phyloP scores from a whole-genome alignment of 2,797 vertebrate species.

The Fistularia tabacaria region DNA sequence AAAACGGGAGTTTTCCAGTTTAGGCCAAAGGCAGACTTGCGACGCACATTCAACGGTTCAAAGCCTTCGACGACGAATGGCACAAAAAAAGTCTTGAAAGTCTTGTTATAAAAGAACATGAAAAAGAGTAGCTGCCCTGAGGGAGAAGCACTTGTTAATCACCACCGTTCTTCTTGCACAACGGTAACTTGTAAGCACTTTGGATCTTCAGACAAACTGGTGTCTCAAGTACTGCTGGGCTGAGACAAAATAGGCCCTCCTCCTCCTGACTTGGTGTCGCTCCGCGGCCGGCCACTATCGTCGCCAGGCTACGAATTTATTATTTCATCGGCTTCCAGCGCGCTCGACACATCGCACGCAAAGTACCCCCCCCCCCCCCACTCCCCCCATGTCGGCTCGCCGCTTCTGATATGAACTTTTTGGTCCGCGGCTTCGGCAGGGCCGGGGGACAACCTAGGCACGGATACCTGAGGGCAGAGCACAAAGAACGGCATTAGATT shows the following conservation, averaged over 20 bases:
- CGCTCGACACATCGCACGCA: constrained; percentile 23
- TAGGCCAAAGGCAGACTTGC: constrained; percentile 68
- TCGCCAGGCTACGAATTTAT: too few relatives aligned
- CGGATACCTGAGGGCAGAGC: constrained; percentile 54
- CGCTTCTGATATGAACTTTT: constrained; percentile 19
- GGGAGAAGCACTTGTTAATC: constrained; percentile 51
- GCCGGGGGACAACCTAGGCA: constrained; percentile 31
- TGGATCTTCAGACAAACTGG: constrained; percentile 63
- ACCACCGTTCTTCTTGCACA: constrained; percentile 38
- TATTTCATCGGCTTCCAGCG: constrained; percentile 59
- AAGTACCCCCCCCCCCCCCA: constrained; percentile 18
- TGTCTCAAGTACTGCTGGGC: constrained; percentile 52
- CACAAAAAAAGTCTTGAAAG: too few relatives aligned
- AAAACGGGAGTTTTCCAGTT: constrained; percentile 62
- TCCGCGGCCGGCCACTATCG: too few relatives aligned
- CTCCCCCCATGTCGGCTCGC: constrained; percentile 39
- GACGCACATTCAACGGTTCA: constrained; percentile 57
- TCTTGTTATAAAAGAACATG: constrained; percentile 9
- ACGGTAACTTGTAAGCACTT: constrained; percentile 64
- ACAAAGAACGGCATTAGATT: not conserved
- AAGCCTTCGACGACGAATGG: constrained; percentile 17
- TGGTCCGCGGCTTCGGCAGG: constrained; percentile 8
- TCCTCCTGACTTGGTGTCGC: constrained; percentile 16
- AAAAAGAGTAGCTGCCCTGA: constrained; percentile 64
- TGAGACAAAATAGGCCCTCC: constrained; percentile 36